These are phyloP conservation scores for Tanypteryx hageni DNA, from an alignment of 2,888 invertebrate genomes.

Conservation along the genomic window DNA sequence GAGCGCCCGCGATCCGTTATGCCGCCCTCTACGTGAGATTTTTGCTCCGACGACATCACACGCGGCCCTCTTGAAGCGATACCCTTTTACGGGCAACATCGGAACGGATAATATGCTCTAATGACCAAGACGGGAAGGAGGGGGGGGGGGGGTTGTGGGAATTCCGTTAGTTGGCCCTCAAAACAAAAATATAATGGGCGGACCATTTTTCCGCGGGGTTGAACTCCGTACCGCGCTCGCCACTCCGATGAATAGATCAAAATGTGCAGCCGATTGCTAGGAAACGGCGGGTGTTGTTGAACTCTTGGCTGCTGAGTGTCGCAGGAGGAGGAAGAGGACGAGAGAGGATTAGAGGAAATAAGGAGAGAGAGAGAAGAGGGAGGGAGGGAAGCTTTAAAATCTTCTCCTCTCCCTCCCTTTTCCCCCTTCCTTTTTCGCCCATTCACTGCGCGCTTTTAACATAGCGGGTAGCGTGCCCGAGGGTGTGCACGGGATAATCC, in stretches of 20 bases:
- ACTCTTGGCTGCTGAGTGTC: neutral
- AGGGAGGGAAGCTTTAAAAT: neutral
- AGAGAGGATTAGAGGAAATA: neutral
- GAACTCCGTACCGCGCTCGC: neutral
- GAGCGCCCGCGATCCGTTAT: conserved; percentile 18
- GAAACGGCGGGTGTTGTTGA: conserved; percentile 3
- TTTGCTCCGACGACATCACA: neutral
- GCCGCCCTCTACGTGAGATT: conserved; percentile 38
- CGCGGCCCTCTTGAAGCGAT: conserved; percentile 33
- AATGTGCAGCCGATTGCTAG: neutral
- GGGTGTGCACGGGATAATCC: conserved; percentile 31
- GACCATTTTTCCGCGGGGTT: conserved; percentile 20
- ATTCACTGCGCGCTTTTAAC: neutral
- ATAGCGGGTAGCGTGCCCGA: conserved; percentile 20
- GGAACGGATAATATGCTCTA: conserved; percentile 54
- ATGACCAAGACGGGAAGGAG: neutral
- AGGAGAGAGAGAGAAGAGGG: too few species aligned
- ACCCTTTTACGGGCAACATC: conserved; percentile 56
- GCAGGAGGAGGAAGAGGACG: neutral
- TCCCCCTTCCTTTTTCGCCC: neutral
- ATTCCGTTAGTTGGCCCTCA: conserved; percentile 49
- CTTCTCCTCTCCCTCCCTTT: neutral
- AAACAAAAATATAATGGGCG: conserved; percentile 53
- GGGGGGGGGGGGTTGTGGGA: neutral
- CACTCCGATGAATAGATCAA: conserved; percentile 39